phyloP scores from a whole-genome alignment of 2,888 invertebrate species.

The Apodemia duryi region DNA sequence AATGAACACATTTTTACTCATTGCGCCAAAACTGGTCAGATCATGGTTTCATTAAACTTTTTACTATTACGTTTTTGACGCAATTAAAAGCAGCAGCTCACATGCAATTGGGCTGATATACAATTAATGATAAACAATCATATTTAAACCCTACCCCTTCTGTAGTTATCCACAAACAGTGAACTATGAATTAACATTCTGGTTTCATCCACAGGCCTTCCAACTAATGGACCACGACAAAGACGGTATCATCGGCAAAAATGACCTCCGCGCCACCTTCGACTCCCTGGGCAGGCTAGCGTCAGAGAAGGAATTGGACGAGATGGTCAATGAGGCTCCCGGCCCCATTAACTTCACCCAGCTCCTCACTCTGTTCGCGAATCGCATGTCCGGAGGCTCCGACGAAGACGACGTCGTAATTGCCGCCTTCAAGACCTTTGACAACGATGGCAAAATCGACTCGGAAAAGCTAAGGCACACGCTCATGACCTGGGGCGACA shows the following conservation, averaged over 20 bases:
- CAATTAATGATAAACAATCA: no score
- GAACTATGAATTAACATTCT: not conserved
- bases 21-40: no score
- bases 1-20: no score
- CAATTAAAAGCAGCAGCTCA: no score
- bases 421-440: constrained; percentile 95
- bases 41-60: no score
- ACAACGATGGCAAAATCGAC: constrained; percentile 92
- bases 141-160: no score
- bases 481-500: constrained; percentile 95
- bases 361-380: constrained; percentile 93
- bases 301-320: constrained; percentile 93
- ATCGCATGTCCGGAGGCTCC: constrained; percentile 93
- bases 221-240: constrained; percentile 97
- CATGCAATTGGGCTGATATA: no score
- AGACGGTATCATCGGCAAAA: constrained; percentile 93
- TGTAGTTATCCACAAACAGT: not conserved
- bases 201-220: constrained; percentile 84
- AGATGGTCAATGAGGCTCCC: constrained; percentile 92
- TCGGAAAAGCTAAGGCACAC: constrained; percentile 94
- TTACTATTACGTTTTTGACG: no score
- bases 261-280: constrained; percentile 93
- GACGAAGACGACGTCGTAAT: constrained; percentile 96
- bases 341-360: constrained; percentile 98
- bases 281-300: constrained; percentile 95